Conservation (phyloP, 2,113 vertebrate species). For the Illadopsis cleaveri region DNA sequence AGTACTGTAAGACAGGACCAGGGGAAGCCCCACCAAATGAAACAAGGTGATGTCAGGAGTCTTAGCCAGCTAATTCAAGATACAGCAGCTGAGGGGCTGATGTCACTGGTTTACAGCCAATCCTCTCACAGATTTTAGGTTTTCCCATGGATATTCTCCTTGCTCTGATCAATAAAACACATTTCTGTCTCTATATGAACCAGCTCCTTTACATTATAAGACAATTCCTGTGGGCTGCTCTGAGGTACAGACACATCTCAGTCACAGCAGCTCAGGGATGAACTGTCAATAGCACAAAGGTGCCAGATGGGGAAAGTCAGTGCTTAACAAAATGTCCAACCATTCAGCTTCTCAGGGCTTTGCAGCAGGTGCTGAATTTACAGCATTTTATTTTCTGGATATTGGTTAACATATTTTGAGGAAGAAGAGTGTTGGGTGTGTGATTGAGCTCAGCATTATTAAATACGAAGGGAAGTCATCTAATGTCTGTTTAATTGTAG, state of each 20-base stretch:
- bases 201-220: not conserved
- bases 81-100: not conserved
- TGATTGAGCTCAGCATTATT: not conserved
- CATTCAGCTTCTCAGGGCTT: not conserved
- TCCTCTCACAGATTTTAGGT: not conserved
- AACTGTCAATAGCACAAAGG: not conserved
- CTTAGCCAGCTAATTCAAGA: not conserved
- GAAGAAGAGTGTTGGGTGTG: not conserved
- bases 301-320: not conserved
- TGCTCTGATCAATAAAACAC: not conserved
- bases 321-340: not conserved
- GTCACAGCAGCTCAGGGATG: not conserved
- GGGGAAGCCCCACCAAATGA: not conserved
- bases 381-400: not conserved
- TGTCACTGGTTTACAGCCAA: not conserved
- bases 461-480: conserved; percentile 14
- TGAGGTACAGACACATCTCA: not conserved
- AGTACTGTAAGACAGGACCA: not conserved
- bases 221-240: not conserved
- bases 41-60: not conserved
- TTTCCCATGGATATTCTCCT: not conserved
- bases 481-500: conserved; percentile 53
- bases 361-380: not conserved
- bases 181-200: not conserved
- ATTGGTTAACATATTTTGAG: not conserved